Evolutionary conservation across 2,888 invertebrate genomes (phyloP).

Genomic region (Sinhomidia bicolor): DNA sequence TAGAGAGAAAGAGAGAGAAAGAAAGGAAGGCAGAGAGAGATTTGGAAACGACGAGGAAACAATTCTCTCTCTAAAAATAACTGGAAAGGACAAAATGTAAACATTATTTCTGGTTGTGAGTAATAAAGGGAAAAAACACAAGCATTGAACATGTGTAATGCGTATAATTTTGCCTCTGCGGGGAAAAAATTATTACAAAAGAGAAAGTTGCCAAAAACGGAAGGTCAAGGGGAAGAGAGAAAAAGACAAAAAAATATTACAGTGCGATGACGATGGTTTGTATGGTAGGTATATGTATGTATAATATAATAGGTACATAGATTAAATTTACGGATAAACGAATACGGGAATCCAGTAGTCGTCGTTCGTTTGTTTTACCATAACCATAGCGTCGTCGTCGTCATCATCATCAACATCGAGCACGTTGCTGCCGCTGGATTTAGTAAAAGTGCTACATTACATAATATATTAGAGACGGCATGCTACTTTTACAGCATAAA

Average conservation of each 20-base stretch:
- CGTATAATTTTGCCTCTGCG: slow-evolving; percentile 18
- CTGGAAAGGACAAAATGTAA: background rate
- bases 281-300: background rate
- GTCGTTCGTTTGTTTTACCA: background rate
- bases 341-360: background rate
- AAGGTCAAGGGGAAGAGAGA: slow-evolving; percentile 68
- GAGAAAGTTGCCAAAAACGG: slow-evolving; percentile 67
- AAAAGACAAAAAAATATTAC: slow-evolving; percentile 49
- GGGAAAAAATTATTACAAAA: slow-evolving; percentile 42
- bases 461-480: slow-evolving; percentile 56
- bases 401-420: background rate
- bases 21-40: too few relatives aligned
- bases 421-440: slow-evolving; percentile 33
- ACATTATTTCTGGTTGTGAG: background rate
- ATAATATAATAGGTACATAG: background rate
- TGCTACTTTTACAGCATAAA: slow-evolving; percentile 57
- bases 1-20: too few relatives aligned
- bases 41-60: background rate
- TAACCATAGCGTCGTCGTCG: too few relatives aligned
- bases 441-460: slow-evolving; percentile 65
- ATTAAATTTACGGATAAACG: slow-evolving; percentile 9
- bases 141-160: slow-evolving; percentile 26
- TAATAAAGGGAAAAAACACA: background rate
- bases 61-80: background rate
- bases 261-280: slow-evolving; percentile 1